Conservation (phyloP, 1,140 invertebrate genomes). For the Grapholita molesta region DNA sequence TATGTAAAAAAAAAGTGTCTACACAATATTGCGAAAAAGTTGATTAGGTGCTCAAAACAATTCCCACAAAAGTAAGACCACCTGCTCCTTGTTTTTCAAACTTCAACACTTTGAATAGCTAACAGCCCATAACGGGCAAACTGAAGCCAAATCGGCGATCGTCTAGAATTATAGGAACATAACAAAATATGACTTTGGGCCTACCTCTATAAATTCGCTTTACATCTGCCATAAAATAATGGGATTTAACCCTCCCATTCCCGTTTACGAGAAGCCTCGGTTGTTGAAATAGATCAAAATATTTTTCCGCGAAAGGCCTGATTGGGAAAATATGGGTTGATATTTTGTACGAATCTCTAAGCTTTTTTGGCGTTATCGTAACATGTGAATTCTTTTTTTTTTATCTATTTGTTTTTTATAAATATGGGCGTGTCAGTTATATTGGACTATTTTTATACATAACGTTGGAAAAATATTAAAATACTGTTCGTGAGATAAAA, state of each 20-base stretch:
- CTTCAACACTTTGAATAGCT: neutral
- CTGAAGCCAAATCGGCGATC: constrained; percentile 31
- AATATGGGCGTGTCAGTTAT: too few species aligned
- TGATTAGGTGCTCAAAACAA: neutral
- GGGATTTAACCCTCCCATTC: constrained; percentile 68
- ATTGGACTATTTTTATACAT: too few species aligned
- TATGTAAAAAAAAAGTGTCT: too few species aligned
- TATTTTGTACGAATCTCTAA: neutral
- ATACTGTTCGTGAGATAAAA: too few species aligned
- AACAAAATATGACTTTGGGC: constrained; percentile 54
- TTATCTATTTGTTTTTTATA: too few species aligned
- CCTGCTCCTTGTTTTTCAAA: neutral
- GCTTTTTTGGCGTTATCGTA: neutral
- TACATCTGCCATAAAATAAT: constrained; percentile 71
- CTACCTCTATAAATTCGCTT: constrained; percentile 64
- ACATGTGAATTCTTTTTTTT: too few species aligned
- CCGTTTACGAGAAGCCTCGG: constrained; percentile 59
- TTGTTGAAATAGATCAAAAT: constrained; percentile 55
- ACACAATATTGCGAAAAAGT: neutral
- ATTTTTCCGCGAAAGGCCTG: constrained; percentile 29
- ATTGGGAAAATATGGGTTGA: constrained; percentile 22
- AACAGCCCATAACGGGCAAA: neutral
- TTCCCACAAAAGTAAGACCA: neutral
- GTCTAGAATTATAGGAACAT: constrained; percentile 58
- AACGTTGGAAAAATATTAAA: too few species aligned